Percentiles rank a stretch among this genome's conserved stretches.
Evolutionary conservation across 2,888 invertebrate genomes (phyloP).

Genomic region (Hyposoter didymator): DNA sequence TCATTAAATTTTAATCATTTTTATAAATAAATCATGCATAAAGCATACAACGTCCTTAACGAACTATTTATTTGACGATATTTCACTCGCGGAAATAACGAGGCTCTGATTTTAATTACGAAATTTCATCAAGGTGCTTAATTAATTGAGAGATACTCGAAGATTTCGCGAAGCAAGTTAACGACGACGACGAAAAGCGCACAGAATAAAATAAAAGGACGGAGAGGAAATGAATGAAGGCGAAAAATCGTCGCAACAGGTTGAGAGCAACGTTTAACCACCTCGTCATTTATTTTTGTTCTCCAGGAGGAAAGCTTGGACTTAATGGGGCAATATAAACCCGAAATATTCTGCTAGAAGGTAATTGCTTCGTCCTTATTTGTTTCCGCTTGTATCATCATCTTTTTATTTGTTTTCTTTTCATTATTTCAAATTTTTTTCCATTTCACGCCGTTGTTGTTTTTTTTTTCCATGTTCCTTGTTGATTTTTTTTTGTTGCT

Average conservation of each 20-base stretch:
- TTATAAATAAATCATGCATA: no score
- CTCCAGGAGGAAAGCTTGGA: constrained; percentile 90
- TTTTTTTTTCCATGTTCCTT: constrained; percentile 36
- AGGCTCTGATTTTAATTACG: not conserved
- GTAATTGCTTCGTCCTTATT: constrained; percentile 85
- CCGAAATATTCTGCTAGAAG: constrained; percentile 92
- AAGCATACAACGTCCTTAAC: not conserved
- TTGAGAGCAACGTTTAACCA: constrained; percentile 65
- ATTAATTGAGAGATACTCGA: not conserved
- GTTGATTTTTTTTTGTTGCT: constrained; percentile 27
- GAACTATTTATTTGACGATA: not conserved
- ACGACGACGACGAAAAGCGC: not conserved
- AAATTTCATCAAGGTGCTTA: not conserved
- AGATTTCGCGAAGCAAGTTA: not conserved
- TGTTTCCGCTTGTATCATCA: constrained; percentile 77
- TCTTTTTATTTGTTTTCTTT: constrained; percentile 56
- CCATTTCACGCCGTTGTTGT: constrained; percentile 19
- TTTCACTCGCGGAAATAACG: not conserved
- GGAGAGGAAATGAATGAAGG: constrained; percentile 5
- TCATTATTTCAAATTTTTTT: constrained; percentile 34
- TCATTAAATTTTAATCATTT: no score
- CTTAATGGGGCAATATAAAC: constrained; percentile 92
- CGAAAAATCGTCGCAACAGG: constrained; percentile 55
- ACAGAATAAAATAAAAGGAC: not conserved
- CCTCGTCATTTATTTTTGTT: constrained; percentile 85